phyloP scores from a whole-genome alignment of 2,797 vertebrate species.

The Argya squamiceps region DNA sequence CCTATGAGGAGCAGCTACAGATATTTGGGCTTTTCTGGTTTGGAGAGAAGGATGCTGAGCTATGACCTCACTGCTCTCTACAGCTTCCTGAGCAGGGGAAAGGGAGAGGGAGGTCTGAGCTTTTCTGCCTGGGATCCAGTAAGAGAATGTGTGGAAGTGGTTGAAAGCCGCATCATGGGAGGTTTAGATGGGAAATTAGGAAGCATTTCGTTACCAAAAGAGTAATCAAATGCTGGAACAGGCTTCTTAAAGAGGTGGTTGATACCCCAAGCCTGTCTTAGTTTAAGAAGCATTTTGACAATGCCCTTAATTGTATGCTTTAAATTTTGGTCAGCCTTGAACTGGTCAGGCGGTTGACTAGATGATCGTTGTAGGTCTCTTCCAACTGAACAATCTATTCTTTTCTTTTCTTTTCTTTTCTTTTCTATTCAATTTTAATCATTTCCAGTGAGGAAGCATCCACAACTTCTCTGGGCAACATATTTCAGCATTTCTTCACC shows the following conservation, averaged over 20 bases:
- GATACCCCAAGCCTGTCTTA: not conserved
- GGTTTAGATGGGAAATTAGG: not conserved
- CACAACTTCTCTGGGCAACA: not conserved
- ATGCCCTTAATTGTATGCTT: not conserved
- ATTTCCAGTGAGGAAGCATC: not conserved
- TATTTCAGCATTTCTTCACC: not conserved
- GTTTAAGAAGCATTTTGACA: not conserved
- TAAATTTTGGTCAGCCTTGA: not conserved
- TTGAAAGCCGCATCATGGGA: not conserved
- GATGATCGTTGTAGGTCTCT: not conserved
- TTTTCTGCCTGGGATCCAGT: not conserved
- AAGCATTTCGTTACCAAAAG: not conserved
- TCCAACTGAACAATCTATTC: not conserved
- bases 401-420: not conserved
- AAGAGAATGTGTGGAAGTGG: fast-evolving
- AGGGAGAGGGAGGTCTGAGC: not conserved
- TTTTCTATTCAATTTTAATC: not conserved
- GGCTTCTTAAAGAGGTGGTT: not conserved
- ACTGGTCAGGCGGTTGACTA: not conserved
- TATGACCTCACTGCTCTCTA: not conserved
- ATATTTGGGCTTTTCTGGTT: not conserved
- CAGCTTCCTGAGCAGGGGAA: not conserved
- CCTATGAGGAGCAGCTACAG: fast-evolving
- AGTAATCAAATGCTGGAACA: not conserved
- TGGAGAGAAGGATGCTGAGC: not conserved